Percentiles rank a stretch among this genome's conserved stretches.
These are phyloP conservation scores for Nicator chloris DNA, from an alignment of 2,113 vertebrate genomes.

Conservation along the genomic window DNA sequence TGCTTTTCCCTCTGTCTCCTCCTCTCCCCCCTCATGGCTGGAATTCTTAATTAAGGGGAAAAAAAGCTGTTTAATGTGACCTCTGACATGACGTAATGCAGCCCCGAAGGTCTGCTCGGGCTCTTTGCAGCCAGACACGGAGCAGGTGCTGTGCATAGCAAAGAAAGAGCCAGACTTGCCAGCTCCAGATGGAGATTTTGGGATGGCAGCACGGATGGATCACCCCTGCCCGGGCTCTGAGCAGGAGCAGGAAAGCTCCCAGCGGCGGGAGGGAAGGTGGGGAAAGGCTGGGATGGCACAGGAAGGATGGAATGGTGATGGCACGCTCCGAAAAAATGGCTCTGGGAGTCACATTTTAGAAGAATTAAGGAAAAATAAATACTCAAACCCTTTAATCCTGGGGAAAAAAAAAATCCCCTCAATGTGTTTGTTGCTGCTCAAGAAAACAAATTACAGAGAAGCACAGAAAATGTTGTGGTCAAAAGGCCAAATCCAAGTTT, in stretches of 20 bases:
- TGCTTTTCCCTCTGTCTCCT: neutral
- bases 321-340: neutral
- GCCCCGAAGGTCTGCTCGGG: neutral
- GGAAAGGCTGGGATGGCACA: neutral
- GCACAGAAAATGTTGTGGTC: neutral
- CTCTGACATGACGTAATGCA: constrained; percentile 44
- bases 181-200: neutral
- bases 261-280: neutral
- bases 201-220: neutral
- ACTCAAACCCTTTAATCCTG: neutral
- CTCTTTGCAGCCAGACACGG: constrained; percentile 26
- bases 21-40: neutral
- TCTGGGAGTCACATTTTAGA: neutral
- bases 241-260: neutral
- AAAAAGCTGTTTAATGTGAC: constrained; percentile 25
- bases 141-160: constrained; percentile 31
- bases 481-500: neutral
- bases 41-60: constrained; percentile 1
- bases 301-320: neutral
- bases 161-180: neutral
- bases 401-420: accelerated
- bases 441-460: neutral
- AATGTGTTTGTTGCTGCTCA: neutral
- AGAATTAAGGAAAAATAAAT: neutral
- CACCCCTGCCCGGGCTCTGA: neutral